Evolutionary conservation across 2,888 invertebrate species (phyloP).

Genomic region (Orgyia antiqua): DNA sequence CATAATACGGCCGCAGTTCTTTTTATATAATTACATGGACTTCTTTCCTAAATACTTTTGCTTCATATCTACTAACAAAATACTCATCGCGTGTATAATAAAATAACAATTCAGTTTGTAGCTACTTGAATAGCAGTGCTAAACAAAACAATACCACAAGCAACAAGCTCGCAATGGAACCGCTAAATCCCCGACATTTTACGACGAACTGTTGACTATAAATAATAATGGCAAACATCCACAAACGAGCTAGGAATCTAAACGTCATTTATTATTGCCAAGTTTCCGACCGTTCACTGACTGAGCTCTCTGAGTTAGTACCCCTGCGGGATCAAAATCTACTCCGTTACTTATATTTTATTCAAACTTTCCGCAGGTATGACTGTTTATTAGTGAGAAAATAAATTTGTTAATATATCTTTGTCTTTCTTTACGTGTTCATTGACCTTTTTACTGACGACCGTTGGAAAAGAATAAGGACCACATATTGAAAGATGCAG

Average conservation of each 20-base stretch:
- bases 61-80: no score
- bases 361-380: constrained; percentile 68
- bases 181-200: constrained; percentile 17
- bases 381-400: constrained; percentile 65
- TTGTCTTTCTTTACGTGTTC: constrained; percentile 39
- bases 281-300: constrained; percentile 42
- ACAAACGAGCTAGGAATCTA: constrained; percentile 40
- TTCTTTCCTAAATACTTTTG: no score
- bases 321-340: constrained; percentile 50
- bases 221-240: constrained; percentile 41
- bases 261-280: constrained; percentile 49
- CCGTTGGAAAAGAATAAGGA: no score
- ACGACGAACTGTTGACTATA: constrained; percentile 30
- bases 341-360: constrained; percentile 62
- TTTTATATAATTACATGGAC: no score
- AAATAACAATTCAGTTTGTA: no score
- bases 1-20: no score
- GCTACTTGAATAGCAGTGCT: no score
- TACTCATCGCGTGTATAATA: no score
- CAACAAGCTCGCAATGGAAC: constrained; percentile 6
- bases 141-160: background rate
- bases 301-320: constrained; percentile 51
- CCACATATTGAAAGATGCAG: no score
- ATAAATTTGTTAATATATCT: constrained; percentile 47
- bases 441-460: constrained; percentile 46